Base-by-base conservation (phyloP, 1,140 invertebrate species). In the Camponotus vicinus region DNA sequence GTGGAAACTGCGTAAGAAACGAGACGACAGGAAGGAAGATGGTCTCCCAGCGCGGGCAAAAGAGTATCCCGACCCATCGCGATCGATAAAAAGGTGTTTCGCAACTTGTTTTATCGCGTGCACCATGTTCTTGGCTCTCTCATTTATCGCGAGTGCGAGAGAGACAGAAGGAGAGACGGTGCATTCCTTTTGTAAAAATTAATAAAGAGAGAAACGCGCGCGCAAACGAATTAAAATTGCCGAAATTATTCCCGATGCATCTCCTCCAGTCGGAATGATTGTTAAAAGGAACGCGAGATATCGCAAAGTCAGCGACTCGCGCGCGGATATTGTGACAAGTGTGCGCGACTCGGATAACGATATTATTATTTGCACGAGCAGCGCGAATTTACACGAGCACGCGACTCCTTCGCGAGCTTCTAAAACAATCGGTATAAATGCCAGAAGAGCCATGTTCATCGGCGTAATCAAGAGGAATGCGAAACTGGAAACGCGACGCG, bases 241-340 rank as follows among this genome's bases (percentile, higher is more conserved):
- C 21, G 32, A 79, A 67, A 37, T 37, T 78, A 67, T 52, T 8
- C 2, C 2, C 11, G 11, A 49, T 27, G 5, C 37, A 11, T 52
- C 8, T n/a, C n/a, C 5, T 66, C 9, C 18, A 27, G 6, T 57
- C 55, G 1, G n/a, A 7, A n/a, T 5, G 42, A 9, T 69, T 9
- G 9, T 71, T 69, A 37, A 52, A 27, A 21, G 40, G 71, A 83
- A 83, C 40, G 40, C 40, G 79, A 82, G 34, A 61, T 21, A 3
- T 61, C 59, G 73, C 21, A 42, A 79, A n/a, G 27, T 11, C 45
- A 55, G 42, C 8, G 52, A 57, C 8, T 70, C 78, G 21, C 63
- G 45, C 40, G 66, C 66, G 79, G 40, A 83, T 83, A 83, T 83
- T 83, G 34, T 83, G 75, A 83, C 79, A 83, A 83, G 55, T 83